Base-by-base conservation (phyloP, 2,888 invertebrate genomes). In the Agrochola circellaris region DNA sequence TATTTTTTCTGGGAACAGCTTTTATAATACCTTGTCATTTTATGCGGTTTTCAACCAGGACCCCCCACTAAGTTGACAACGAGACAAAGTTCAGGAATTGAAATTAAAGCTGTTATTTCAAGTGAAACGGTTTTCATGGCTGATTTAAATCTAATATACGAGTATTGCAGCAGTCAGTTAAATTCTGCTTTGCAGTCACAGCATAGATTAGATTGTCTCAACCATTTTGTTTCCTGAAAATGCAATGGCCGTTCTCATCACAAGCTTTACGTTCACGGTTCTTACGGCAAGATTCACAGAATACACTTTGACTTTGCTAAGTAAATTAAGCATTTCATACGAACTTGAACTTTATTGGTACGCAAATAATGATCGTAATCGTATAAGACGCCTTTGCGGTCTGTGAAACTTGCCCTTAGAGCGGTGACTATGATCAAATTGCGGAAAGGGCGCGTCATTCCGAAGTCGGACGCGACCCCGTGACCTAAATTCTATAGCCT, bases 1-100 rank as follows among this genome's bases (percentile, higher is more conserved):
- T 38, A 73, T 73, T 88, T 87, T 87, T 88, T 86, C 86, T 61
- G 8, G 26, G 86, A 85, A 85, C 26, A 30, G 45, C 51, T 56
- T 71, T 71, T 60, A 61, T 54, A 56, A 17, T 17, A 58, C 70
- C 30, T 62, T 69, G 26, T 42, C 26, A 54, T 73, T 66, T 66
- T 60, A 58, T 48, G 23, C 38, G 7, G 11, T 64, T 20, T 20
- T 11, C 45, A 23, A 23, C 8, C 0, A 30, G 56, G 71, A 76
- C 83, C 86, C n/a, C 64, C 83, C 82, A 65, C 30, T 23, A 34
- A 42, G 66, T 26, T 42, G 4, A 15, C 7, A 4, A 15, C 26
- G 26, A 34, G 11, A 30, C 26, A 30, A 56, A 61, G 17, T 45
- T 54, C 17, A 23, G 11, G 34, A 13, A 54, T 60, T 58, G 7